Conservation (phyloP, 2,113 vertebrate genomes). For the cat (Felis catus) region DNA sequence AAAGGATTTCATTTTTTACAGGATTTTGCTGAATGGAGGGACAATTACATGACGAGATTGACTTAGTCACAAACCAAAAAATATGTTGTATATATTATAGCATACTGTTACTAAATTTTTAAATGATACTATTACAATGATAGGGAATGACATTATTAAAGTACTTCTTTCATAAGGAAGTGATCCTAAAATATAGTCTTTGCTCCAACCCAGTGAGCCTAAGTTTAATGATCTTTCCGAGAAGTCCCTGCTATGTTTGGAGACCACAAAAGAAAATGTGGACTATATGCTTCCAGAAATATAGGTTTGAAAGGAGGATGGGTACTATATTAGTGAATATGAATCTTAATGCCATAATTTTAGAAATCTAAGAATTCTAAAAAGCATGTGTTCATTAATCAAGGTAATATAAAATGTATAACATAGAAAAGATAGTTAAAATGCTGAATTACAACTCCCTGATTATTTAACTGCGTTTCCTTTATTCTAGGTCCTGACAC, state of each 20-base stretch:
- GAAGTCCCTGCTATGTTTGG: not conserved
- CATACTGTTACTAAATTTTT: not conserved
- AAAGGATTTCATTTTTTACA: conserved; percentile 23
- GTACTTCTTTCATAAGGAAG: not conserved
- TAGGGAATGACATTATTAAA: not conserved
- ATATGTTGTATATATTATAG: not conserved
- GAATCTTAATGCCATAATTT: not conserved
- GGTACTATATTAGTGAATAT: not conserved
- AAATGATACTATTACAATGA: not conserved
- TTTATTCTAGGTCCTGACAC: conserved; percentile 63
- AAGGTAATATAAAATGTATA: conserved; percentile 47
- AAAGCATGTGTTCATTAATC: conserved; percentile 39
- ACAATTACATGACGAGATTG: not conserved
- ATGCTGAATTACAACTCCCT: conserved; percentile 32
- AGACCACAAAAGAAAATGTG: not conserved
- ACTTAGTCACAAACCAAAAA: conserved; percentile 21
- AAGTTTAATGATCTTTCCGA: conserved; percentile 1
- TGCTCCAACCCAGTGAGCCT: not conserved
- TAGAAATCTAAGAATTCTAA: conserved; percentile 27
- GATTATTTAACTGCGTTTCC: not conserved
- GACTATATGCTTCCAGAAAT: not conserved
- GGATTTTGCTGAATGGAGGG: conserved; percentile 13
- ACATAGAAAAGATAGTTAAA: conserved; percentile 20
- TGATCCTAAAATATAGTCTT: not conserved
- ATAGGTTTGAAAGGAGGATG: not conserved